A percentile compares a stretch with the other conserved stretches of the same genome.
phyloP scores from a whole-genome alignment of 2,888 invertebrate species.

The Caenorhabditis sp. region DNA sequence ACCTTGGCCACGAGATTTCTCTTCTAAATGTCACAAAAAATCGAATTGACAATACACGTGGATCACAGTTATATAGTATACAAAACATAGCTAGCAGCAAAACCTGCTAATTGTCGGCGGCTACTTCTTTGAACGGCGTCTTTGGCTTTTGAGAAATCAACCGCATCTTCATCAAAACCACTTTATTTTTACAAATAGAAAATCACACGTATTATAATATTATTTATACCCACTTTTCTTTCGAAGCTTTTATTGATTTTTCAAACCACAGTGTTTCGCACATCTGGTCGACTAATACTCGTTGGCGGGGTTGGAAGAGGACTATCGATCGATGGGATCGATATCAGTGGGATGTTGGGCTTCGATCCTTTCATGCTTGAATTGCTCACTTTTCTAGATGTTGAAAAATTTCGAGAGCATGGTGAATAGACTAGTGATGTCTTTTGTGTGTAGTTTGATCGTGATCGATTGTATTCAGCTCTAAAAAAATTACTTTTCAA shows the following conservation, averaged over 20 bases:
- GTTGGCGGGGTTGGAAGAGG: slow-evolving; percentile 36
- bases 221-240: too few species aligned
- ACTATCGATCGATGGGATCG: slow-evolving; percentile 24
- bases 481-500: slow-evolving; percentile 21
- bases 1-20: too few species aligned
- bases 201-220: too few species aligned
- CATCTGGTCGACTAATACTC: slow-evolving; percentile 11
- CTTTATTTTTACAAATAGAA: background rate
- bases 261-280: background rate
- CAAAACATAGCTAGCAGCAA: too few species aligned
- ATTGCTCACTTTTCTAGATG: slow-evolving; percentile 28
- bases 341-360: slow-evolving; percentile 13
- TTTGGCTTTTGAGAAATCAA: too few species aligned
- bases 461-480: slow-evolving; percentile 41
- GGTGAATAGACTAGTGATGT: slow-evolving; percentile 55
- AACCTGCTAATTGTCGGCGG: too few species aligned
- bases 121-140: too few species aligned
- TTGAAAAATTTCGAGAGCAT: slow-evolving; percentile 43
- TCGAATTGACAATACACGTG: too few species aligned
- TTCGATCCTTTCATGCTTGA: slow-evolving; percentile 18
- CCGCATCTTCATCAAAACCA: background rate
- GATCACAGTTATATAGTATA: too few species aligned
- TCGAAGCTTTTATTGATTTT: too few species aligned
- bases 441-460: slow-evolving; percentile 56
- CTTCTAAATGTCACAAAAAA: too few species aligned